Base-by-base conservation (phyloP, 2,113 vertebrate genomes). In the Aspiorhynchus laticeps region DNA sequence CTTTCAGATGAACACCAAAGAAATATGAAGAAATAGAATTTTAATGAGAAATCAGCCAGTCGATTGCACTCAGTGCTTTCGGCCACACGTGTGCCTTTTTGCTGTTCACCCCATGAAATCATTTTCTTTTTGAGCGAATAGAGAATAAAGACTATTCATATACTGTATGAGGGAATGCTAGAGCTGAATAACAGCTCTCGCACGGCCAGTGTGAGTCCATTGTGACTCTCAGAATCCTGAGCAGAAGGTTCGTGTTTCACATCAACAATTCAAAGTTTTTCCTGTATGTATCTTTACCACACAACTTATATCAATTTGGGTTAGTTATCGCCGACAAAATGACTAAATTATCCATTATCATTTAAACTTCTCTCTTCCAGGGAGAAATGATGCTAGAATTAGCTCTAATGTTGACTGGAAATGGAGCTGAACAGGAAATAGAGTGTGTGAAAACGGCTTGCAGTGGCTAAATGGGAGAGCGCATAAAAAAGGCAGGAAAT, bases 401-500 rank as follows among this genome's bases (percentile, higher is more conserved):
- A 88, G 63, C 79, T 51, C 63, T 84, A 88, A 91, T 88, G 87
- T 84, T 88, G 65, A 85, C 87, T 80, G 80, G 75, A 89, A 91
- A 91, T 90, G 85, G 89, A 84, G 88, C 89, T 85, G 89, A 86
- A 88, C 87, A 87, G 88, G 88, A 90, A 89, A 89, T 90, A 80
- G 67, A 69, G 56, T 87, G 86, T 89, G 77, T 73, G 83, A 86
- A 84, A 88, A 80, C 38, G 17, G 21, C 51, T 78, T 41, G 79
- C 48, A 46, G 36, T 78, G 76, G 56, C 63, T 90, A 53, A 88
- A 87, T 87, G 78, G 88, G 53, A 85, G 61, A 74, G 53, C 77
- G 43, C 87, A 89, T 86, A 67, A 85, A 85, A 85, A 59, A 87
- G 87, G 80, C 85, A 78, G 67, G 78, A 88, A 90, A 89, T 89